Evolutionary conservation across 2,888 invertebrate genomes (phyloP).

Genomic region (Crepidodera aurea): DNA sequence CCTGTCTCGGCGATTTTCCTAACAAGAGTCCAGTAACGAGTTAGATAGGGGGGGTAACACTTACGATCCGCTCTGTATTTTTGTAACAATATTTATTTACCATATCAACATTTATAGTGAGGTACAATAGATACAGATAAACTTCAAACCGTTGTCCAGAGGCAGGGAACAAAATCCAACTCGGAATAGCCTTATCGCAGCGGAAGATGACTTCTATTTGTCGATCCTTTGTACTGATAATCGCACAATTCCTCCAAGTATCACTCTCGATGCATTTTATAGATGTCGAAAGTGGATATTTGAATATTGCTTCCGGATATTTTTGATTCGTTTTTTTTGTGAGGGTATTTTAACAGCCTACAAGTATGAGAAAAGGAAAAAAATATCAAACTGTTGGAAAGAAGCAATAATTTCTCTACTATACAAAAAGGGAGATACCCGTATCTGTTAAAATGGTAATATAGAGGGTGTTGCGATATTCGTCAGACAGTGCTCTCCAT

Average conservation of each 20-base stretch:
- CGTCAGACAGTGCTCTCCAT: too few species aligned
- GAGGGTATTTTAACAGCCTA: slow-evolving; percentile 3
- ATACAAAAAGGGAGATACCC: too few species aligned
- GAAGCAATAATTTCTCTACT: too few species aligned
- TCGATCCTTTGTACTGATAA: slow-evolving; percentile 3
- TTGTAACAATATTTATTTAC: neutral
- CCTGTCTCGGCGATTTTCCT: too few species aligned
- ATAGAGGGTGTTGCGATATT: too few species aligned
- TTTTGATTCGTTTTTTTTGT: neutral
- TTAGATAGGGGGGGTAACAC: too few species aligned
- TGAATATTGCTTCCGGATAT: slow-evolving; percentile 14
- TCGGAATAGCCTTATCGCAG: slow-evolving; percentile 1
- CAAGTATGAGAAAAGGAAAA: too few species aligned
- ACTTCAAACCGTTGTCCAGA: neutral
- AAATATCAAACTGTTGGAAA: too few species aligned
- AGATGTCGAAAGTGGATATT: slow-evolving; percentile 12
- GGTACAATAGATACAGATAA: slow-evolving; percentile 1
- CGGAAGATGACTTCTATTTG: neutral
- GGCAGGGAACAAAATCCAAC: neutral
- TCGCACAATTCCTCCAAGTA: neutral
- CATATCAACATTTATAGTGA: neutral
- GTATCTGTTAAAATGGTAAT: too few species aligned
- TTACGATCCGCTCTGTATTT: too few species aligned
- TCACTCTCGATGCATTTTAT: slow-evolving; percentile 1
- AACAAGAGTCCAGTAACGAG: too few species aligned